These are phyloP conservation scores for Tupaia chinensis DNA, from an alignment of 2,113 vertebrate species.

Conservation along the genomic window DNA sequence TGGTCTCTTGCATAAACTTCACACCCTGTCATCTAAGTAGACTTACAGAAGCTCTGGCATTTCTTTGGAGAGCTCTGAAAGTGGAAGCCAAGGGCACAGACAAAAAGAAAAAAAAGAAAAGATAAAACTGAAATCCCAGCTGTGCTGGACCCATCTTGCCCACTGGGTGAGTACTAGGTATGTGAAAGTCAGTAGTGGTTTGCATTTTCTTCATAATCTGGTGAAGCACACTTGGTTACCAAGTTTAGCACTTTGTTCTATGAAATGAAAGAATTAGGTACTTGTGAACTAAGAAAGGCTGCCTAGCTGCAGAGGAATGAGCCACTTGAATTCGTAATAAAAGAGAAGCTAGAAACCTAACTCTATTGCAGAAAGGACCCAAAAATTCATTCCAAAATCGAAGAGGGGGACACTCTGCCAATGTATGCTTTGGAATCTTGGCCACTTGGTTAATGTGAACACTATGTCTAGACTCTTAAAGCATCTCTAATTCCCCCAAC, in stretches of 20 bases:
- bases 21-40: background rate
- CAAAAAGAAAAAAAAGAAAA: background rate
- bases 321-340: background rate
- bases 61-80: background rate
- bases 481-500: background rate
- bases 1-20: background rate
- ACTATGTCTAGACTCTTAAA: no score
- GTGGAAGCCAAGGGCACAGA: background rate
- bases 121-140: background rate
- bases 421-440: fast-evolving
- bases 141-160: fast-evolving
- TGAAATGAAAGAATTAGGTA: background rate
- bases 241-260: background rate
- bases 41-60: background rate
- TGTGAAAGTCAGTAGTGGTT: no score
- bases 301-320: background rate
- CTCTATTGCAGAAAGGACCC: background rate
- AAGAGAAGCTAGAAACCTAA: background rate
- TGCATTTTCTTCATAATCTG: background rate
- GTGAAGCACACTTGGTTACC: background rate
- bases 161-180: fast-evolving
- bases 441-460: background rate
- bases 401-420: fast-evolving
- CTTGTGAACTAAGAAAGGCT: background rate
- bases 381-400: background rate